These are phyloP conservation scores for Teleogryllus occipitalis DNA, from an alignment of 1,140 invertebrate species.

Conservation along the genomic window DNA sequence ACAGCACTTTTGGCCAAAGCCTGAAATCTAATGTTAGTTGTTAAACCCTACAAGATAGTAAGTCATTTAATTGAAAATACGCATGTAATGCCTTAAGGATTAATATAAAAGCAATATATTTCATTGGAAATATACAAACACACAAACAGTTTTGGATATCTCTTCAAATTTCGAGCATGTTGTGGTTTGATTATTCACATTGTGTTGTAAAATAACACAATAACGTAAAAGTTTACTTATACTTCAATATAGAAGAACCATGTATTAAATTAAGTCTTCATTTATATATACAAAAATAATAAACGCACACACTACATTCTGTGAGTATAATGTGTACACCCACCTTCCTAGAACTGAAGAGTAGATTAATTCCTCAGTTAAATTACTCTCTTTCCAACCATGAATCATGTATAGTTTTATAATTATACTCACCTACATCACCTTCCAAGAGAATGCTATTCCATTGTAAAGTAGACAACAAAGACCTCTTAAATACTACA, in stretches of 20 bases:
- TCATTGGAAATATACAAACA: no score
- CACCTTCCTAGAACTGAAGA: not conserved
- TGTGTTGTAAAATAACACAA: no score
- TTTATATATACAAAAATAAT: not conserved
- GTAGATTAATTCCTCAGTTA: not conserved
- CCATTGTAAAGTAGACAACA: not conserved
- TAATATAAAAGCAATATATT: no score
- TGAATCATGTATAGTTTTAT: not conserved
- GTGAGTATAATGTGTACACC: not conserved
- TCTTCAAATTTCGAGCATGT: no score
- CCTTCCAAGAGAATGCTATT: not conserved
- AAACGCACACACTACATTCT: not conserved
- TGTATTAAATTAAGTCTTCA: not conserved
- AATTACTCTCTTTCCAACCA: not conserved
- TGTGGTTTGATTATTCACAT: no score
- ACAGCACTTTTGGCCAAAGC: not conserved
- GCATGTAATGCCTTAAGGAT: no score
- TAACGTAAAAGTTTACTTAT: not conserved
- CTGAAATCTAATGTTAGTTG: not conserved
- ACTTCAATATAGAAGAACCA: not conserved
- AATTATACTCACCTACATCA: not conserved
- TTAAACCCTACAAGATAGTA: not conserved
- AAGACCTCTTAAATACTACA: not conserved
- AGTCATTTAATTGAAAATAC: not conserved
- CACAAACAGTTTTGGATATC: no score